Evolutionary conservation across 2,888 invertebrate species (phyloP).

Genomic region (Portevinia maculata): DNA sequence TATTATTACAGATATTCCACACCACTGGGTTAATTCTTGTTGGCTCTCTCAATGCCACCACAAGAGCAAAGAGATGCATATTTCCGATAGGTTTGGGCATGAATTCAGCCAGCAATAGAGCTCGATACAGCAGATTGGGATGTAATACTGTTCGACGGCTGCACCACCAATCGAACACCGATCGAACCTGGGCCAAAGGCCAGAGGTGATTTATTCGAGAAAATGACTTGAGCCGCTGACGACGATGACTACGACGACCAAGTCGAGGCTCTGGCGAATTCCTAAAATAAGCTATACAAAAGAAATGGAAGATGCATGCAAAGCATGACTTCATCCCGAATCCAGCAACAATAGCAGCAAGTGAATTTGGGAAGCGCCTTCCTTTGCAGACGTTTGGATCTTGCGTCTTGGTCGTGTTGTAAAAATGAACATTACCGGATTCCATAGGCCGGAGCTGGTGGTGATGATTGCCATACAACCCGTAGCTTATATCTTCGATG

Average conservation of each 20-base stretch:
- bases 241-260: slow-evolving; percentile 26
- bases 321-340: slow-evolving; percentile 65
- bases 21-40: slow-evolving; percentile 68
- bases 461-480: slow-evolving; percentile 26
- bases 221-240: slow-evolving; percentile 49
- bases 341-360: slow-evolving; percentile 50
- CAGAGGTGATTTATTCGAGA: slow-evolving; percentile 74
- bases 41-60: slow-evolving; percentile 37
- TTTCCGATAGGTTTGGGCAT: slow-evolving; percentile 69
- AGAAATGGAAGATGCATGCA: slow-evolving; percentile 57
- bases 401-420: slow-evolving; percentile 24
- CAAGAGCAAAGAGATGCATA: slow-evolving; percentile 61
- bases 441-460: slow-evolving; percentile 36
- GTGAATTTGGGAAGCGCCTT: slow-evolving; percentile 61
- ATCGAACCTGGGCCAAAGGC: slow-evolving; percentile 72
- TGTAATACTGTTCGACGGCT: slow-evolving; percentile 67
- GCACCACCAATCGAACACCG: slow-evolving; percentile 68
- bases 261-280: slow-evolving; percentile 30
- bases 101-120: slow-evolving; percentile 32
- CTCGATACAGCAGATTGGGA: slow-evolving; percentile 50
- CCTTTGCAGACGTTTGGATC: not conserved
- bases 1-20: slow-evolving; percentile 72
- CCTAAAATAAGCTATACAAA: slow-evolving; percentile 54
- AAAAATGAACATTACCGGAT: slow-evolving; percentile 57
- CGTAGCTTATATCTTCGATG: slow-evolving; percentile 28